A percentile compares a stretch with the other conserved stretches of the same genome.
phyloP scores from a whole-genome alignment of 2,113 vertebrate genomes.

The Cacatua alba region DNA sequence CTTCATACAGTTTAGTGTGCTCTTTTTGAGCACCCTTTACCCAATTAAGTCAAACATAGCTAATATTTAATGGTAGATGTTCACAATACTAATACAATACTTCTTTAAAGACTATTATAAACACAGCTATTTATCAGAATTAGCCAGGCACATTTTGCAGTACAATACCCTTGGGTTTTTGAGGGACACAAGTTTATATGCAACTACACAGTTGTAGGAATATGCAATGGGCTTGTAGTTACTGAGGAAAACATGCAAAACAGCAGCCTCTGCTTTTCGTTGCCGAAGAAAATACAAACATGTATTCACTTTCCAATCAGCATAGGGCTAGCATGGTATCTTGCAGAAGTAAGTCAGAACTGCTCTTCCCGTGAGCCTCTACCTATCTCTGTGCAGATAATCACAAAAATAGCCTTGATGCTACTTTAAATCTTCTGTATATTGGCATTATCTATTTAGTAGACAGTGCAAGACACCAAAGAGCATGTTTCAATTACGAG shows the following conservation, averaged over 20 bases:
- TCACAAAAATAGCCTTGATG: neutral
- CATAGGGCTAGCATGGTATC: neutral
- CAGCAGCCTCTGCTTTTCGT: neutral
- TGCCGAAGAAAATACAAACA: neutral
- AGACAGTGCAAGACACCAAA: neutral
- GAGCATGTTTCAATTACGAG: neutral
- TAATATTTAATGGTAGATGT: neutral
- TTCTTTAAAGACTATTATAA: neutral
- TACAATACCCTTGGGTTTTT: neutral
- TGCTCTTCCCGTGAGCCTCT: neutral
- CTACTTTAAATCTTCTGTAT: neutral
- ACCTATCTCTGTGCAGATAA: neutral
- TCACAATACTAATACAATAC: neutral
- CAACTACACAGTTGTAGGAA: neutral
- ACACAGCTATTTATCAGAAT: neutral
- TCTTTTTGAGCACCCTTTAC: neutral
- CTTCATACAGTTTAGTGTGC: neutral
- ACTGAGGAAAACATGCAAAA: neutral
- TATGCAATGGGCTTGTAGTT: neutral
- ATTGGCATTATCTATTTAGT: neutral
- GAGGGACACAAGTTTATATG: neutral
- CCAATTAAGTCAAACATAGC: neutral
- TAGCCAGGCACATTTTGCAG: neutral
- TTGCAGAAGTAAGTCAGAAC: neutral
- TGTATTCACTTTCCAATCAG: neutral